Conservation (phyloP, 2,113 vertebrate species). For the Sakesphorus luctuosus region DNA sequence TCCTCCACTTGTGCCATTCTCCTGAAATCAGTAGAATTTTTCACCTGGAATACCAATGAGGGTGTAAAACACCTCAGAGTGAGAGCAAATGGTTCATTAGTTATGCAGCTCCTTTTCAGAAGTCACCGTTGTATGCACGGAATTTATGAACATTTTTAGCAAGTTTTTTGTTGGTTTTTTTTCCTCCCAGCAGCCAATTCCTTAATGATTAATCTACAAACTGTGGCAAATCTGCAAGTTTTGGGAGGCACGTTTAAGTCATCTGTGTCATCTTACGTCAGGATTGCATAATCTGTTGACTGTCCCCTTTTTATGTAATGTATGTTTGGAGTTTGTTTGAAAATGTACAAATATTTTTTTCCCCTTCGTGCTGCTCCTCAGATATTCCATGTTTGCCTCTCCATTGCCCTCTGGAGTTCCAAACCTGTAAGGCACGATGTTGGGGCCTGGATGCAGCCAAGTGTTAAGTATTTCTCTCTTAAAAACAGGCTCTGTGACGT, state of each 20-base stretch:
- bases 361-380: slow-evolving; percentile 30
- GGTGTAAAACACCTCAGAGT: neutral
- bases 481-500: neutral
- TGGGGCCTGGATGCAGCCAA: neutral
- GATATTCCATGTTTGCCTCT: slow-evolving; percentile 55
- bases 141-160: neutral
- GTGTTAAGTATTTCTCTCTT: neutral
- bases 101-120: neutral
- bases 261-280: neutral
- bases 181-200: neutral
- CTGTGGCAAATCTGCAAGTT: neutral
- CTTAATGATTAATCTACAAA: neutral
- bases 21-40: neutral
- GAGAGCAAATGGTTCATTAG: neutral
- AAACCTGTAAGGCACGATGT: slow-evolving; percentile 21
- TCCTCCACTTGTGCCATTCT: rapidly evolving
- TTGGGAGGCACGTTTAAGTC: neutral
- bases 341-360: slow-evolving; percentile 56
- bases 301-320: slow-evolving; percentile 61
- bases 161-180: neutral
- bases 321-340: slow-evolving; percentile 73
- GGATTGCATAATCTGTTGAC: slow-evolving; percentile 50
- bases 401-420: slow-evolving; percentile 76
- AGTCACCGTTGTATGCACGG: neutral
- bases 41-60: neutral